Conservation (phyloP, 2,113 vertebrate species). For the Ictalurus furcatus region DNA sequence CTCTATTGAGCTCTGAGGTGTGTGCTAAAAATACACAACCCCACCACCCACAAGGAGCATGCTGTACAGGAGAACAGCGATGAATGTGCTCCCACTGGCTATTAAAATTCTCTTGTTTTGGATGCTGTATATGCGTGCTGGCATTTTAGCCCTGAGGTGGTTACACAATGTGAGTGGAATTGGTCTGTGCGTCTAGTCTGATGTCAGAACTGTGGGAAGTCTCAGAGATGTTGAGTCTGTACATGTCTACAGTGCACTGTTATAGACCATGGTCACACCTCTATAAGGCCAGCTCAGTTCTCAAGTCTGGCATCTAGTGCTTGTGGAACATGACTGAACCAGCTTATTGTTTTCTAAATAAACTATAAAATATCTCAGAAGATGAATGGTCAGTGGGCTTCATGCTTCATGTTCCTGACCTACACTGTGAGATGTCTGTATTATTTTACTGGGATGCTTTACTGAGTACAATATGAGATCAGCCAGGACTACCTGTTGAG, state of each 20-base stretch:
- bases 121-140: slow-evolving; percentile 6
- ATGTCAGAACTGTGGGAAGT: background rate
- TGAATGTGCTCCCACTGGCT: slow-evolving; percentile 12
- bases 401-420: background rate
- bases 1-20: background rate
- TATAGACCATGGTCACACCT: background rate
- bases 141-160: background rate
- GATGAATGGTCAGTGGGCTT: background rate
- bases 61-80: background rate
- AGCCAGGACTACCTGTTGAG: background rate
- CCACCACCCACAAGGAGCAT: background rate
- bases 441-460: background rate
- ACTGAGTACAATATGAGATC: background rate
- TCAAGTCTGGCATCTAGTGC: background rate
- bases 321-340: background rate
- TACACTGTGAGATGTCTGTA: background rate
- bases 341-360: background rate
- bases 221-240: background rate
- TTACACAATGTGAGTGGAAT: background rate
- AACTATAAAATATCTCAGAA: background rate
- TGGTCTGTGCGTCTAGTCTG: background rate
- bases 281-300: background rate
- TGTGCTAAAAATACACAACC: slow-evolving; percentile 33
- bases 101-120: slow-evolving; percentile 21
- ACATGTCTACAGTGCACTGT: background rate